Base-by-base conservation (phyloP, 2,797 vertebrate species). In the Halcyon smyrnensis region DNA sequence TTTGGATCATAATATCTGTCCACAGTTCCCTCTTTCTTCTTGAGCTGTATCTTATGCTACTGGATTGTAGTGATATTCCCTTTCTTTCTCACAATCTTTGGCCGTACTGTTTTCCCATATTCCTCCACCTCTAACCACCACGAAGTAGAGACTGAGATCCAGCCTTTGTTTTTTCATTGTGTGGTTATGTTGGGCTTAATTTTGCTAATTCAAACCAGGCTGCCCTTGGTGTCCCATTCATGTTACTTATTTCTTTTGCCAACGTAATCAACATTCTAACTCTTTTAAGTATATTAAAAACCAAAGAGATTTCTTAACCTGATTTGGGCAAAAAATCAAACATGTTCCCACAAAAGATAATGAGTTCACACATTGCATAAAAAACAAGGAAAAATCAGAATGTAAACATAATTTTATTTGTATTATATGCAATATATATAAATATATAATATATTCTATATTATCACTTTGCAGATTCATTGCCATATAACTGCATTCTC, bases 41-140 rank as follows among this genome's bases (percentile, higher is more conserved):
- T 64, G 24, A 79, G 9, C 18, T 53, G 3, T 1, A 28, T 57
- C 86, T 78, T 64, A 23, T 30, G 9, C 3, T 25, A 12, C 16
- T 23, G 8, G 16, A 15, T 12, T 41, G 25, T n/a, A 24, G 13
- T 15, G 25, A 37, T 28, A 28, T 3, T 65, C 10, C 20, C 6
- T 51, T 67, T 39, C 21, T 54, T 69, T 63, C 25, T 60, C 41
- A 39, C 27, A 36, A 60, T 3, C 1, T 60, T 86, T 70, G 16
- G 2, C 4, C 6, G 2, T 34, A 9, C 1, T 53, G 0, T 83
- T 80, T 83, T 48, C 19, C 28, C 8, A 6, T 54, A 6, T 53
- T 90, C 28, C 59, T 19, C 20, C 9, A 43, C 23, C 5, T 56
- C 3, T 48, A 51, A 5, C 21, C 74, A 19, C 27, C 11, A 36